These are phyloP conservation scores for Pangasius sanitwongsei DNA, from an alignment of 2,797 vertebrate species.

Conservation along the genomic window DNA sequence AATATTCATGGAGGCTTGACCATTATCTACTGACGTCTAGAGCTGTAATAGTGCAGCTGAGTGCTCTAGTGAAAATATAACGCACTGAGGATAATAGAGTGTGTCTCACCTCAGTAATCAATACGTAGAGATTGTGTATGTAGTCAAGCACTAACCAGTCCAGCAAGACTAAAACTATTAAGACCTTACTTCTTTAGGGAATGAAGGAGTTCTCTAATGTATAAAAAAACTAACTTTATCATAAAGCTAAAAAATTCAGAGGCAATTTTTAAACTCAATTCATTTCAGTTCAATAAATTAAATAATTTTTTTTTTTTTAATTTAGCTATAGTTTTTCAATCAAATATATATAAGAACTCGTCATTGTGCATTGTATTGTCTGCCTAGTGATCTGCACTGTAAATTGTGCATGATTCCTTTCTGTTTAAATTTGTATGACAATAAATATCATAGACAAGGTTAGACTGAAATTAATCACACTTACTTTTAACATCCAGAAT, in stretches of 20 bases:
- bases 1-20: constrained; percentile 78
- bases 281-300: neutral
- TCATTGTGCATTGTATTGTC: neutral
- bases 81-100: constrained; percentile 33
- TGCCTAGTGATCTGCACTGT: neutral
- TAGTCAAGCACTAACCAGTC: constrained; percentile 6
- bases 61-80: constrained; percentile 43
- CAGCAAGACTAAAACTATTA: neutral
- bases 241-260: neutral
- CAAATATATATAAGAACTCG: neutral
- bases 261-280: neutral
- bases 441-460: neutral
- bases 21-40: constrained; percentile 64
- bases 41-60: constrained; percentile 33
- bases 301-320: too few relatives aligned
- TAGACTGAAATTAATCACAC: neutral
- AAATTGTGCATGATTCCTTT: neutral
- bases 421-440: neutral
- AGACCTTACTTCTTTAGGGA: neutral
- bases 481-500: neutral
- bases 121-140: neutral
- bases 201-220: neutral
- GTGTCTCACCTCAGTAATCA: constrained; percentile 23
- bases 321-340: neutral
- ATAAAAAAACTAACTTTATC: neutral